A percentile compares a stretch with the other conserved stretches of the same genome.
Evolutionary conservation across 1,140 invertebrate genomes (phyloP).

Genomic region (Drosophila biarmipes): DNA sequence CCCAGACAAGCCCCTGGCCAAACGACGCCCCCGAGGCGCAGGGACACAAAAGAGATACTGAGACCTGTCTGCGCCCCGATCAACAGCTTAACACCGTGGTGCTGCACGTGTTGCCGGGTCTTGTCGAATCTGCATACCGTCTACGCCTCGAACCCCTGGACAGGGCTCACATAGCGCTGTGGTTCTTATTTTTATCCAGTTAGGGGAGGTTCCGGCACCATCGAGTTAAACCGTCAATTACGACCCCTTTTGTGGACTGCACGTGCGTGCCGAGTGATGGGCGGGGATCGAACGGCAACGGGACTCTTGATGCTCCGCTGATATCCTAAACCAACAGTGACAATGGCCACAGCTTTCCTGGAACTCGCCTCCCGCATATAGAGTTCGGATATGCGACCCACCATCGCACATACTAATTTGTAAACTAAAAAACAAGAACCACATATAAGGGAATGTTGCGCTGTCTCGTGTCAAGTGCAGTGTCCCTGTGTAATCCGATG

Average conservation of each 20-base stretch:
- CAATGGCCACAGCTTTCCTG: conserved; percentile 38
- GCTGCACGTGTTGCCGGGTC: conserved; percentile 63
- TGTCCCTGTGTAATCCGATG: conserved; percentile 59
- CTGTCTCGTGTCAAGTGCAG: conserved; percentile 74
- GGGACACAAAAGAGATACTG: conserved; percentile 30
- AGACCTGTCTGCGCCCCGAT: conserved; percentile 70
- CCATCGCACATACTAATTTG: conserved; percentile 73
- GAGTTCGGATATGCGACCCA: conserved; percentile 22
- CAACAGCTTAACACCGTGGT: conserved; percentile 53
- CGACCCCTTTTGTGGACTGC: conserved; percentile 72
- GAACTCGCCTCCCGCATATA: conserved; percentile 56
- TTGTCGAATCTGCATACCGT: conserved; percentile 73
- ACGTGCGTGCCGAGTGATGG: conserved; percentile 70
- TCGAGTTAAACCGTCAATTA: conserved; percentile 72
- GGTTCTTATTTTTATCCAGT: conserved; percentile 17
- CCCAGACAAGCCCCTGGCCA: conserved; percentile 41
- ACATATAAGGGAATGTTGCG: conserved; percentile 52
- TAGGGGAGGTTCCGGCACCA: conserved; percentile 58
- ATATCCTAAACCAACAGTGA: conserved; percentile 72
- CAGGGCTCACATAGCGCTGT: conserved; percentile 33
- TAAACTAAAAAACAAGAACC: conserved; percentile 65
- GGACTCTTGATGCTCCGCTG: conserved; percentile 35
- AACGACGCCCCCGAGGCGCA: conserved; percentile 55
- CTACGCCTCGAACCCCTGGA: conserved; percentile 51
- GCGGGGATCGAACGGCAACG: conserved; percentile 28